Evolutionary conservation across 1,140 invertebrate species (phyloP).

Genomic region (Dendroctonus valens): DNA sequence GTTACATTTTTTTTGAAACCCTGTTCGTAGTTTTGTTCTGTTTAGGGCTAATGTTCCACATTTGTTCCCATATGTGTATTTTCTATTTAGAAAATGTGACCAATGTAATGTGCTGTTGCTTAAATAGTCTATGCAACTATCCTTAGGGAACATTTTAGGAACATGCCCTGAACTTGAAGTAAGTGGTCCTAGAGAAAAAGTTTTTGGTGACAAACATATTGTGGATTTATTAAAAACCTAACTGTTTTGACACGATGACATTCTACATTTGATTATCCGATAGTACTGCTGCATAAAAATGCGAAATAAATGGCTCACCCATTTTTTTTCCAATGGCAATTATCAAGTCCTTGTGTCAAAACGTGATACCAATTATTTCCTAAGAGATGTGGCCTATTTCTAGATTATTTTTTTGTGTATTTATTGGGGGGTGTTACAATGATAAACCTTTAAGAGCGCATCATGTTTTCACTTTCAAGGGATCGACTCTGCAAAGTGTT

Average conservation of each 20-base stretch:
- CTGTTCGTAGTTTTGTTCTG: conserved; percentile 35
- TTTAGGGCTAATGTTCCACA: conserved; percentile 1
- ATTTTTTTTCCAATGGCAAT: background rate
- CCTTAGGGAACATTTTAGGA: background rate
- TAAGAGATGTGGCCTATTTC: conserved; percentile 22
- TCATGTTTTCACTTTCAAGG: background rate
- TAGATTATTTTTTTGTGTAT: conserved; percentile 20
- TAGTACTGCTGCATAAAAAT: too few species aligned
- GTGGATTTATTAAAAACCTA: conserved; percentile 14
- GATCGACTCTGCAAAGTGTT: background rate
- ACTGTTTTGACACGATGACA: conserved; percentile 14
- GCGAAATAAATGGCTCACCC: background rate
- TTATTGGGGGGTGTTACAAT: conserved; percentile 3
- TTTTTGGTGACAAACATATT: conserved; percentile 20
- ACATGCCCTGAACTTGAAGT: conserved; percentile 10
- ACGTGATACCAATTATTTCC: conserved; percentile 9
- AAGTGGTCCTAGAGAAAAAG: conserved; percentile 25
- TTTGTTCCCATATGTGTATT: background rate
- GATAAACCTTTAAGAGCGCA: background rate
- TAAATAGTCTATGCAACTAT: background rate
- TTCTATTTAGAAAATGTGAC: background rate
- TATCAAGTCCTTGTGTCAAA: conserved; percentile 12
- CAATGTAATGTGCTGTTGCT: background rate
- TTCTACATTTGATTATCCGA: too few species aligned
- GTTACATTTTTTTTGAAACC: conserved; percentile 42